Evolutionary conservation across 2,113 vertebrate genomes (phyloP), one percentile per base, ranked within the genome.

Genomic region (Clinocottus analis): DNA sequence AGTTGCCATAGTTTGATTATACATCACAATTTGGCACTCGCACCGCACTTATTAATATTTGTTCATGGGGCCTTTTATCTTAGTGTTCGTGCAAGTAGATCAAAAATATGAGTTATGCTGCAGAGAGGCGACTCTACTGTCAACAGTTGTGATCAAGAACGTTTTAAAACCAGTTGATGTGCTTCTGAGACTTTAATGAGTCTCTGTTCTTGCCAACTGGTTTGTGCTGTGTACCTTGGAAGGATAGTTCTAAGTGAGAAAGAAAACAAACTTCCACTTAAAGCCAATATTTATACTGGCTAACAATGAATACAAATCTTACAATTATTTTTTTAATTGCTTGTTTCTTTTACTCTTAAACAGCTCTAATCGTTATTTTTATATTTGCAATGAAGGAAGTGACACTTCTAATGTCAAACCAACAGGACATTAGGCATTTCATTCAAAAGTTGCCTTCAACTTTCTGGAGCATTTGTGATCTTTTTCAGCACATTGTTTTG

Each of bases 31-130:
- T 64, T 92, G 85, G 85, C 85, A 67, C 53, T 41, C 3, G 4
- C 12, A 21, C 80, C 78, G 67, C 29, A 53, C 77, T 80, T 53
- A 59, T 29, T 77, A 79, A 87, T 92, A 85, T 94, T 91, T 91
- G 89, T 58, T 80, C 70, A n/a, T 75, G 70, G 70, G 88, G 75
- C 69, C 56, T 85, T 85, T 90, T 84, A 84, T 69, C 63, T 79
- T 3, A 0, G 47, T 23, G 62, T 89, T 80, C 69, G 64, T 88
- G 75, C 60, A 23, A 29, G 43, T 43, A 72, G 75, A 87, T 85
- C 82, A 74, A 64, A 84, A 72, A 74, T 33, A 56, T 7, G 51
- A 59, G 1, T 35, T 58, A 31, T 21, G 49, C 25, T 25, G 69
- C 68, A 89, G 70, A 66, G 75, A 71, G 69, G 62, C 56, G 66